Conservation (phyloP, 1,140 invertebrate genomes). For the Diplogasteroides magnus region DNA sequence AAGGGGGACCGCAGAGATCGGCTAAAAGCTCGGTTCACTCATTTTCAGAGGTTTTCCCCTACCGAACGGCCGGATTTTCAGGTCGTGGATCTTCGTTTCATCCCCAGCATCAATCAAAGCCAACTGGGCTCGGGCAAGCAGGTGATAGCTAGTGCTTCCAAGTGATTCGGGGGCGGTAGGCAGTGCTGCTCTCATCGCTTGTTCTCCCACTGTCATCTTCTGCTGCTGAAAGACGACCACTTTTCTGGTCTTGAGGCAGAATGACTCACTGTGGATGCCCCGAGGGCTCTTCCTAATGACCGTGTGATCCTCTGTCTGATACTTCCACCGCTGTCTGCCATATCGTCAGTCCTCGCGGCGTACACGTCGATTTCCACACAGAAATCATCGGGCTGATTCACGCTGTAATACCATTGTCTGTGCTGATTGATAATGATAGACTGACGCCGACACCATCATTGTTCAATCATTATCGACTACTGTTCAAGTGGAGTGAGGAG, state of each 20-base stretch:
- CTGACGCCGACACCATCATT: no score
- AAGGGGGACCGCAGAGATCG: conserved; percentile 25
- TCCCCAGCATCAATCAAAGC: conserved; percentile 23
- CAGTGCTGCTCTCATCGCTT: neutral
- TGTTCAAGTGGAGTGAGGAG: no score
- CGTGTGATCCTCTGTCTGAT: conserved; percentile 20
- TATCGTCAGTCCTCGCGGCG: conserved; percentile 23
- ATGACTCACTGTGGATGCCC: neutral
- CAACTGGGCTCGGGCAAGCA: conserved; percentile 20
- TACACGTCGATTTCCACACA: conserved; percentile 19
- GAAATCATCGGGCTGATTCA: conserved; percentile 23
- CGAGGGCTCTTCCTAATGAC: conserved; percentile 27
- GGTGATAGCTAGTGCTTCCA: conserved; percentile 20
- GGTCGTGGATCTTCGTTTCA: conserved; percentile 22
- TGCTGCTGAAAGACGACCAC: neutral
- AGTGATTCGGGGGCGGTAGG: neutral
- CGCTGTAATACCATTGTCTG: no score
- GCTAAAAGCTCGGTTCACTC: conserved; percentile 7
- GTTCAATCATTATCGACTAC: no score
- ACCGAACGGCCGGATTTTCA: conserved; percentile 24
- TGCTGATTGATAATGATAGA: no score
- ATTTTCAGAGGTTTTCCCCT: neutral
- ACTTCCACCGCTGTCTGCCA: conserved; percentile 14
- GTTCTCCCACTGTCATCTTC: neutral
- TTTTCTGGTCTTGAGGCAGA: neutral